These are phyloP conservation scores for Scortum barcoo DNA, from an alignment of 2,113 vertebrate species.

Conservation along the genomic window DNA sequence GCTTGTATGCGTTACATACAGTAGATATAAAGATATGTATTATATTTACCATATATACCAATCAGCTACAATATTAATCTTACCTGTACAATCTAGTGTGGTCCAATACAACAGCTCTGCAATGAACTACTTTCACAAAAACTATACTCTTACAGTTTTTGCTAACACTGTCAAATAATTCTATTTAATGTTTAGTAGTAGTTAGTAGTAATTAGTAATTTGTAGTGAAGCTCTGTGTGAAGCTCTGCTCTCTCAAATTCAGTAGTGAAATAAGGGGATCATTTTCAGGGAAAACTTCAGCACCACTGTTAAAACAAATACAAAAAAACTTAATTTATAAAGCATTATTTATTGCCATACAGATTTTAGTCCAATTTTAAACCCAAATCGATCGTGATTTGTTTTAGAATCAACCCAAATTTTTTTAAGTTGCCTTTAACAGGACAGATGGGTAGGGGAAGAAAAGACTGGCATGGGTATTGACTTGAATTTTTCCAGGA, in stretches of 20 bases:
- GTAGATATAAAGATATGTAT: background rate
- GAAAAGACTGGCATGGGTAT: background rate
- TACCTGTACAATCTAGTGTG: too few relatives aligned
- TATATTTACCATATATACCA: background rate
- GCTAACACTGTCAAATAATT: too few relatives aligned
- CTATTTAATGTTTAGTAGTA: too few relatives aligned
- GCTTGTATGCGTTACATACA: background rate
- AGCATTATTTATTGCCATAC: background rate
- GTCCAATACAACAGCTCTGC: too few relatives aligned
- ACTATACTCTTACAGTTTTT: too few relatives aligned
- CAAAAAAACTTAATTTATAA: background rate
- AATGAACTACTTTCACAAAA: too few relatives aligned
- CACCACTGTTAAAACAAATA: background rate
- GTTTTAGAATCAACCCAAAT: too few relatives aligned
- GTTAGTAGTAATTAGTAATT: too few relatives aligned
- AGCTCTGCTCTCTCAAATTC: too few relatives aligned
- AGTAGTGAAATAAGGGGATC: background rate
- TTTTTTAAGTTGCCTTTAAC: background rate
- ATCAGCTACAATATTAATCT: too few relatives aligned
- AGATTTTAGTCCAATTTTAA: background rate
- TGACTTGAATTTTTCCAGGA: background rate
- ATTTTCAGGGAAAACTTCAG: background rate
- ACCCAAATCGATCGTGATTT: too few relatives aligned
- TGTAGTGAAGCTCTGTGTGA: background rate
- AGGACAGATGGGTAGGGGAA: background rate